Conservation (phyloP, 2,113 vertebrate species). For the Tichodroma muraria region DNA sequence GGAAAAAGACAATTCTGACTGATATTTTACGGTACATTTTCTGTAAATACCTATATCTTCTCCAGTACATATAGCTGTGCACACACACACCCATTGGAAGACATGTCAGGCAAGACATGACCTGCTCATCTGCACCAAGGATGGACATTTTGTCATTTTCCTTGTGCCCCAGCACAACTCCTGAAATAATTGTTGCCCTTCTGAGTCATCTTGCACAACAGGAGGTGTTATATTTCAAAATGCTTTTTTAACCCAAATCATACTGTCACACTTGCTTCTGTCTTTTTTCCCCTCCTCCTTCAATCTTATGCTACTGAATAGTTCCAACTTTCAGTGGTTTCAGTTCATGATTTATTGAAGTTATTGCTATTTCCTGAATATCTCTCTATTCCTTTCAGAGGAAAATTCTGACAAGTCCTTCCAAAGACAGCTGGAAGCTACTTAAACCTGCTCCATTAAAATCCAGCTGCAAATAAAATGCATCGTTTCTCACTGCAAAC, state of each 20-base stretch:
- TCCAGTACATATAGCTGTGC: not conserved
- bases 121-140: not conserved
- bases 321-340: conserved; percentile 19
- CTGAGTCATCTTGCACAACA: not conserved
- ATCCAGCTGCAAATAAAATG: not conserved
- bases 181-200: not conserved
- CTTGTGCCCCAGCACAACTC: not conserved
- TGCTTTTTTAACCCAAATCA: not conserved
- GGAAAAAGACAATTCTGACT: not conserved
- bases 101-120: not conserved
- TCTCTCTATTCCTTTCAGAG: not conserved
- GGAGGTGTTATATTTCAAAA: not conserved
- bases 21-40: not conserved
- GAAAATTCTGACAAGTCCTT: conserved; percentile 23
- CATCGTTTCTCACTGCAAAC: not conserved
- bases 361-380: conserved; percentile 30
- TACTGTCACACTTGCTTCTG: not conserved
- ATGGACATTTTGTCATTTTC: not conserved
- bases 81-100: not conserved
- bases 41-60: not conserved
- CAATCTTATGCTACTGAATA: not conserved
- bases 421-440: conserved; percentile 15
- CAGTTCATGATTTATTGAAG: conserved; percentile 32
- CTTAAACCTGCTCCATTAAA: not conserved
- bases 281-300: not conserved